Base-by-base conservation (phyloP, 92 coral and sea anemone species). In the Bergia sp. region DNA sequence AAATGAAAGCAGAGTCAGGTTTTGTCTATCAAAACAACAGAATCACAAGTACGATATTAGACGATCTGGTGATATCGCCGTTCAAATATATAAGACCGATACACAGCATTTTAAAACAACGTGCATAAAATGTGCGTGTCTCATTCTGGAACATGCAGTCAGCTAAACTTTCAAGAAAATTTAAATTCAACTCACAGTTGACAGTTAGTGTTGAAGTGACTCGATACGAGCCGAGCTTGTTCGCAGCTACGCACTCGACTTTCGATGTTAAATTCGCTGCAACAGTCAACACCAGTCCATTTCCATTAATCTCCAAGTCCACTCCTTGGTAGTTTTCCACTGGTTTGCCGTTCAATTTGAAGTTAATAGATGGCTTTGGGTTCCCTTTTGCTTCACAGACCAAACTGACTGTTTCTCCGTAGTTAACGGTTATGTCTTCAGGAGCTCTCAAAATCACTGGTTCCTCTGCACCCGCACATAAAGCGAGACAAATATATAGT, bases 331-430 rank as follows among this genome's bases (percentile, higher is more conserved):
- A 20, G 38, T 58, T 43, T 81, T 61, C 45, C 53, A 39, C 77
- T 47, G 43, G n/a, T 29, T 55, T 72, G 36, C 79, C 87, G 39
- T 84, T 84, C 57, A 84, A 4, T 84, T 29, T 84, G 65, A 84
- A 69, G 36, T 5, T 84, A 12, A 84, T 13, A 84, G 53, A 66
- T 8, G 87, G 87, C 15, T 15, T 71, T 5, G 87, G 87, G 16
- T 47, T 84, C 61, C 87, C 87, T 12, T 37, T 11, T 29, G 74
- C 79, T 3, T 16, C 79, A 45, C 50, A 84, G 78, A 71, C 20
- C 87, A 84, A 71, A 37, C 42, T 29, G 64, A 44, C 42, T 36
- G 47, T 45, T 84, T 84, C 79, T 84, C 87, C 87, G 36, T 29
- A 84, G 66, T 72, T 40, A 15, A 72, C 87, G 2, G 87, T 49